Conservation (phyloP, 35 echinoderm and acorn worm species). For the Chiridota heheva region DNA sequence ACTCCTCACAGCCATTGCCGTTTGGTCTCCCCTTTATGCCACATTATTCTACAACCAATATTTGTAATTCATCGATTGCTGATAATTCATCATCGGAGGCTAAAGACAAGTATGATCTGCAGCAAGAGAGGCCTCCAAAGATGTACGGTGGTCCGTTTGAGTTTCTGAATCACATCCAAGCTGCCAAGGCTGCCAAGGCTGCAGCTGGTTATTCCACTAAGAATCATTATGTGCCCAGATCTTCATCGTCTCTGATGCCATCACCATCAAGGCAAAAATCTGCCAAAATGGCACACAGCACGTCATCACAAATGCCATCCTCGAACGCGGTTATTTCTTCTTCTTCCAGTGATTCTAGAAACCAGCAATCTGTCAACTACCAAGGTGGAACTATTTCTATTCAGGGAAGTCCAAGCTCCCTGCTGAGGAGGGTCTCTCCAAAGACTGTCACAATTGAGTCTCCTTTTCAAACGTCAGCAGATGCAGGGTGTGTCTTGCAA, state of each 20-base stretch:
- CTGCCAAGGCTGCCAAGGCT: constrained; percentile 19
- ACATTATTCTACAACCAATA: no score
- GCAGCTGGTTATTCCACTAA: background rate
- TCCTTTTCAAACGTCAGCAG: constrained; percentile 28
- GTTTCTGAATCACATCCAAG: constrained; percentile 51
- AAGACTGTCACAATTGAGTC: constrained; percentile 63
- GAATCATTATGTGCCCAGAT: background rate
- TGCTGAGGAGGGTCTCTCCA: constrained; percentile 26
- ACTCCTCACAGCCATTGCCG: no score
- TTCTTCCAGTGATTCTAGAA: constrained; percentile 17
- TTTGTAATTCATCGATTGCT: no score
- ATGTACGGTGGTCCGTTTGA: constrained; percentile 34
- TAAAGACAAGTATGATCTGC: background rate
- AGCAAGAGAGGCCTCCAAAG: no score
- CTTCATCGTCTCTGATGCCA: constrained; percentile 21
- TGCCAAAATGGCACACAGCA: constrained; percentile 14
- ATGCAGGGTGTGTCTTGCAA: no score
- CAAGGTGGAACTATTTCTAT: constrained; percentile 90
- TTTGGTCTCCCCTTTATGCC: no score
- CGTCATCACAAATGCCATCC: background rate
- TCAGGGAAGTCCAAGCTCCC: constrained; percentile 29
- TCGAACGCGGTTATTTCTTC: constrained; percentile 1
- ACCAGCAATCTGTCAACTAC: constrained; percentile 56
- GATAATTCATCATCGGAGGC: no score
- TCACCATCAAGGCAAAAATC: constrained; percentile 11